Conservation (phyloP, 2,113 vertebrate species). For the Albula glossodonta region DNA sequence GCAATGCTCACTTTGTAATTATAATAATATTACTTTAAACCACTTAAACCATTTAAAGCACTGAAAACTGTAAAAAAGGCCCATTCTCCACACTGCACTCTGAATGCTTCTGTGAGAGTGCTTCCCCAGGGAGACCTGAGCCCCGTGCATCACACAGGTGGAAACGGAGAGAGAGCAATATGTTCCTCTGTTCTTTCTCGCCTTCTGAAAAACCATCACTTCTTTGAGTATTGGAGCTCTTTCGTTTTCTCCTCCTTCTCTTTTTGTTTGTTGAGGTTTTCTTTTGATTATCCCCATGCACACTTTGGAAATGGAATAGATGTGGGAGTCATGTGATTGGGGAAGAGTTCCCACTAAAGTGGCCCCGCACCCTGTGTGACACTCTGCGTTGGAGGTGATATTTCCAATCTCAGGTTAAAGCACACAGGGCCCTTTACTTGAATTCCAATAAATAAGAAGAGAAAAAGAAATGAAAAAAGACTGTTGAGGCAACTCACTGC, state of each 20-base stretch:
- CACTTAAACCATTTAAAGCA: slow-evolving; percentile 30
- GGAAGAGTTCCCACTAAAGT: slow-evolving; percentile 32
- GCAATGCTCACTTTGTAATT: slow-evolving; percentile 41
- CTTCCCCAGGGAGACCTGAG: neutral
- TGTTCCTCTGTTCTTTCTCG: slow-evolving; percentile 33
- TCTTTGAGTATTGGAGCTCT: neutral
- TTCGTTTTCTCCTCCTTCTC: slow-evolving; percentile 34
- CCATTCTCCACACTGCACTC: slow-evolving; percentile 49
- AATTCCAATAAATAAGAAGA: neutral
- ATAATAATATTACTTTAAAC: slow-evolving; percentile 53
- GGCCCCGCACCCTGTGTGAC: neutral
- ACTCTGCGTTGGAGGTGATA: slow-evolving; percentile 30
- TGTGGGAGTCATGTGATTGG: neutral
- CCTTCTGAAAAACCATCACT: neutral
- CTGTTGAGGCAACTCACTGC: slow-evolving; percentile 27
- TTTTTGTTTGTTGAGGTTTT: slow-evolving; percentile 9
- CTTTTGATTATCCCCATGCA: neutral
- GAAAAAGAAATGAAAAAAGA: slow-evolving; percentile 31
- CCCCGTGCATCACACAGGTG: neutral
- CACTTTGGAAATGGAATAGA: neutral
- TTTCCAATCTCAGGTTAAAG: slow-evolving; percentile 20
- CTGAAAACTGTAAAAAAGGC: slow-evolving; percentile 56
- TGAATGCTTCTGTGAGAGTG: slow-evolving; percentile 34
- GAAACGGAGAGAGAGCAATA: slow-evolving; percentile 9
- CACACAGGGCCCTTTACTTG: neutral